A percentile compares a stretch with the other conserved stretches of the same genome.
These are phyloP conservation scores for Eupithecia exiguata DNA, from an alignment of 2,888 invertebrate species.

Conservation along the genomic window DNA sequence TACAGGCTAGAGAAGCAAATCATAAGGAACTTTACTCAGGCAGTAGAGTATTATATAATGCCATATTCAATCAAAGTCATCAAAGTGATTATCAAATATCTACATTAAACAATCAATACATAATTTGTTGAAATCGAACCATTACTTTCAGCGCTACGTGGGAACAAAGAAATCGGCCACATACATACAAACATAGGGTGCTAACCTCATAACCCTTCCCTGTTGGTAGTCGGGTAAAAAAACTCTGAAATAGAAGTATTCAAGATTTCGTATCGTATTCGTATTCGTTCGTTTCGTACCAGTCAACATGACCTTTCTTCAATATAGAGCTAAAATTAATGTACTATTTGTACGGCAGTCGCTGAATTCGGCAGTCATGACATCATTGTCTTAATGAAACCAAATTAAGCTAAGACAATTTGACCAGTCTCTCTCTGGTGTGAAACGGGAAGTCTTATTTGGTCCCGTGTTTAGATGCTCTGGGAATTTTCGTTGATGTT, in stretches of 20 bases:
- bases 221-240: too few relatives aligned
- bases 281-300: too few relatives aligned
- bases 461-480: not conserved
- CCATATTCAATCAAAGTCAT: too few relatives aligned
- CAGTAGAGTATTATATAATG: too few relatives aligned
- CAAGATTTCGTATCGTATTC: not conserved
- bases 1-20: not conserved
- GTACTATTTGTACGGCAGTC: conserved; percentile 1
- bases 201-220: too few relatives aligned
- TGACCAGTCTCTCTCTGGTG: not conserved
- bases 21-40: not conserved
- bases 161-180: too few relatives aligned
- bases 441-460: not conserved
- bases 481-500: not conserved
- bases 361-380: not conserved
- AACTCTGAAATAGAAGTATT: too few relatives aligned
- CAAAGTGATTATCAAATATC: too few relatives aligned
- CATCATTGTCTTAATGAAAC: conserved; percentile 14
- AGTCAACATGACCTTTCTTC: not conserved
- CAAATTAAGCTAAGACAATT: conserved; percentile 14
- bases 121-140: too few relatives aligned
- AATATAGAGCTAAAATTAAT: not conserved
- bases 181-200: too few relatives aligned
- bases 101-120: too few relatives aligned
- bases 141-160: too few relatives aligned